These are phyloP conservation scores for Diuraphis noxia DNA, from an alignment of 1,140 invertebrate species.

Conservation along the genomic window DNA sequence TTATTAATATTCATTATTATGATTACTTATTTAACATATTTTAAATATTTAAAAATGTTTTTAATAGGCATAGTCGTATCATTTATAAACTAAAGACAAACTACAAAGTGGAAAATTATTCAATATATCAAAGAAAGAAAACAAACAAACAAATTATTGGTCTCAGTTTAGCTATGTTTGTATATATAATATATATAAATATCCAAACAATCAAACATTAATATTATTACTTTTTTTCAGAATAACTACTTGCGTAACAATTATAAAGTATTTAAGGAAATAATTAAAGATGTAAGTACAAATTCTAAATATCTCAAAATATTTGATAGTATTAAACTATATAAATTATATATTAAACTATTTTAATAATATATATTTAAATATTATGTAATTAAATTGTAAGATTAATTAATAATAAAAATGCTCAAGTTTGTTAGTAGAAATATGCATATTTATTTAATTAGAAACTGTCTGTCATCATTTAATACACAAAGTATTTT, in stretches of 20 bases:
- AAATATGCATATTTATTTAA: no score
- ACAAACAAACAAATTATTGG: neutral
- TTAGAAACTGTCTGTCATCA: no score
- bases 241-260: neutral
- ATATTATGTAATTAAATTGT: neutral
- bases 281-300: neutral
- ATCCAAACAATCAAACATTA: neutral
- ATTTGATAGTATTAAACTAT: neutral
- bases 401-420: no score
- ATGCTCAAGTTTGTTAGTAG: no score
- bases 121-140: neutral
- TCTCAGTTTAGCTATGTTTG: neutral
- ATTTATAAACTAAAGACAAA: neutral
- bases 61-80: neutral
- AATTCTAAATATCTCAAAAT: neutral
- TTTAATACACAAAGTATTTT: no score
- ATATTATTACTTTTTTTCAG: neutral
- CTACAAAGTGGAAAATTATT: neutral
- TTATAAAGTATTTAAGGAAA: slow-evolving; percentile 8
- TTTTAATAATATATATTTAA: neutral
- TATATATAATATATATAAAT: neutral
- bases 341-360: neutral
- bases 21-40: neutral
- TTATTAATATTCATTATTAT: neutral
- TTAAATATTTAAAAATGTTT: no score